Evolutionary conservation across 2,888 invertebrate species (phyloP), one percentile per base, ranked within the genome.

Genomic region (Drosophila meridiana): DNA sequence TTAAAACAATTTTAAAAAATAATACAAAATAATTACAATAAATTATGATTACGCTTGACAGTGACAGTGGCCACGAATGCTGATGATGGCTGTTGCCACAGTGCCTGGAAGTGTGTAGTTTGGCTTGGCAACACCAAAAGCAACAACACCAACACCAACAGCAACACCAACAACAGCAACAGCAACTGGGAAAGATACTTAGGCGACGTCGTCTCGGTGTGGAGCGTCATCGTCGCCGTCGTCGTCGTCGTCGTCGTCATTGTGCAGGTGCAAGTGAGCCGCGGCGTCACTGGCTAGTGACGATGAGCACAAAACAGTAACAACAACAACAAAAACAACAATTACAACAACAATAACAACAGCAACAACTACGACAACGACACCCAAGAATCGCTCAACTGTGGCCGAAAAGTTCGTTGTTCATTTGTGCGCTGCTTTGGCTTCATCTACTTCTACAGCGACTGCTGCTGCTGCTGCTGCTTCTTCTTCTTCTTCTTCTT

Each of bases 11-110:
- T 88, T 90, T 87, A 80, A 89, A 87, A 90, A 90, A 90, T 90
- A 90, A 90, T 90, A 90, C 88, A 87, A 87, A 90, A 90, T 90
- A 90, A 90, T 90, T 90, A 88, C 89, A 90, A 90, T 88, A 90
- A 90, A 90, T 90, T 90, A 90, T 90, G 89, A 90, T 90, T 90
- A 90, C 89, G 90, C 86, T 83, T 89, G 89, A 84, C 87, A 88
- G 90, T 89, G 90, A 83, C 87, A 87, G 83, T 83, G 88, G 78
- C 75, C 82, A 77, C 78, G 82, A 78, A 80, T 78, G 78, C 72
- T 77, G 77, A 73, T 80, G 80, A 52, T 55, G 55, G 69, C 80
- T 71, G 69, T 67, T 56, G 73, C 63, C 68, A 69, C 65, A 74
- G 75, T 69, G 64, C 69, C 56, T 80, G 80, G 76, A 73, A 80